These are phyloP conservation scores for Antigone vipio DNA, from an alignment of 2,113 vertebrate genomes.

Conservation along the genomic window DNA sequence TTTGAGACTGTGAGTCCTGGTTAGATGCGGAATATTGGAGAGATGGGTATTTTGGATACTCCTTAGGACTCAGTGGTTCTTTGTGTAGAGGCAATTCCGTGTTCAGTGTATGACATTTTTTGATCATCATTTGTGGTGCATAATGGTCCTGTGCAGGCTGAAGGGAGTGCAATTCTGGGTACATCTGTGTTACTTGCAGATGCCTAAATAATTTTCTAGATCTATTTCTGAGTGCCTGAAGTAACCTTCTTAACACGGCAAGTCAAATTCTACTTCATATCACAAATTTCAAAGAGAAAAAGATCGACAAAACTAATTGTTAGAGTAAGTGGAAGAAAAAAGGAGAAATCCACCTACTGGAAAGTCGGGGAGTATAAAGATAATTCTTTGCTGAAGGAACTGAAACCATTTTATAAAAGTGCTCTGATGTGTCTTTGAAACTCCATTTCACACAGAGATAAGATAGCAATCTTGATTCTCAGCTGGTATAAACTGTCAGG, in stretches of 20 bases:
- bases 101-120: background rate
- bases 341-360: background rate
- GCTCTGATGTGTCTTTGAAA: constrained; percentile 17
- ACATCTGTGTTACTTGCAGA: background rate
- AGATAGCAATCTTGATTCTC: constrained; percentile 37
- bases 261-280: constrained; percentile 23
- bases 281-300: constrained; percentile 20
- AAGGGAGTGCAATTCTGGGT: background rate
- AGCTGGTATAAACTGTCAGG: constrained; percentile 37
- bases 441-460: constrained; percentile 1
- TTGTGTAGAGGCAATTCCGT: background rate
- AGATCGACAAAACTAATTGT: constrained; percentile 16
- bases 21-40: background rate
- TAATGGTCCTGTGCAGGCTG: background rate
- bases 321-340: constrained; percentile 27
- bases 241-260: background rate
- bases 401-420: constrained; percentile 31
- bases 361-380: background rate
- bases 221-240: background rate
- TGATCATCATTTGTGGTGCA: background rate
- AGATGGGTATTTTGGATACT: background rate
- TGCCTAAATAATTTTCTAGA: background rate
- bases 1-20: background rate
- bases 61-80: background rate
- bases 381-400: constrained; percentile 39